phyloP scores from a whole-genome alignment of 2,888 invertebrate species.

The Periphyllus acericola region DNA sequence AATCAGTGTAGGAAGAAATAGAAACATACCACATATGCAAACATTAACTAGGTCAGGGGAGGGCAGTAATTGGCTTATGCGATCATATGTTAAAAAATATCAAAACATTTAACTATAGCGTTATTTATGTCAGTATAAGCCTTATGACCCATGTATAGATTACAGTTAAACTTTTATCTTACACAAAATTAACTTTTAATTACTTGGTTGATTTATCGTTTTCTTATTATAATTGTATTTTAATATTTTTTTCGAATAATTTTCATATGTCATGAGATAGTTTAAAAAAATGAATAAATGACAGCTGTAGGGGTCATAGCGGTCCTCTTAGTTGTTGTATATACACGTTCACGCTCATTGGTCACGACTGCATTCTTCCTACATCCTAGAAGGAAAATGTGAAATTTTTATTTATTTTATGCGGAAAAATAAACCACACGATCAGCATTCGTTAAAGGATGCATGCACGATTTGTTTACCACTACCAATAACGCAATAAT shows the following conservation, averaged over 20 bases:
- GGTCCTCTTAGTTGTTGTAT: constrained; percentile 4
- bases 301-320: constrained; percentile 29
- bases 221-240: not conserved
- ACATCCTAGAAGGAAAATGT: constrained; percentile 22
- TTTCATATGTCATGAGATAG: not conserved
- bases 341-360: constrained; percentile 22
- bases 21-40: constrained; percentile 14
- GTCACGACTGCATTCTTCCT: constrained; percentile 57
- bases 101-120: not conserved
- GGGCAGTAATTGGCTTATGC: constrained; percentile 11
- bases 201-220: not conserved
- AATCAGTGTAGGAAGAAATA: constrained; percentile 32
- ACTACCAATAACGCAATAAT: not conserved
- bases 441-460: not conserved
- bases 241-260: not conserved
- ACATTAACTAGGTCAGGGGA: constrained; percentile 43
- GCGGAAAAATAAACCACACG: constrained; percentile 26
- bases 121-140: no score
- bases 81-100: not conserved
- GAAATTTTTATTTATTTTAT: not conserved
- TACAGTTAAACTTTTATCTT: no score
- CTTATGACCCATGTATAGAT: no score
- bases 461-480: not conserved
- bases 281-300: constrained; percentile 8
- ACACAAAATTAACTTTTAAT: no score